phyloP scores from a whole-genome alignment of 2,113 vertebrate species.

The Pimephales promelas region DNA sequence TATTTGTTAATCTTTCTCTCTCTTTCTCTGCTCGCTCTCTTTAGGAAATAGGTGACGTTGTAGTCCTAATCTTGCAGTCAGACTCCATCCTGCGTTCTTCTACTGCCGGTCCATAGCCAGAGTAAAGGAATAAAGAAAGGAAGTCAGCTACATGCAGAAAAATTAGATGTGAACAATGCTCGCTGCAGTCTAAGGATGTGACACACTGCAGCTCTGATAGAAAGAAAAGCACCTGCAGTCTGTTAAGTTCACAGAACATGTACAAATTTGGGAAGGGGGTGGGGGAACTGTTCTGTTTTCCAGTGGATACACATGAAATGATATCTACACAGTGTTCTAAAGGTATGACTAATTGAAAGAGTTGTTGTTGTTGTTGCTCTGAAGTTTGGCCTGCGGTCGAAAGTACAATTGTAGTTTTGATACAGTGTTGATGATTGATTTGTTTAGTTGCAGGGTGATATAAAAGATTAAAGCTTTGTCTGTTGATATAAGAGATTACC shows the following conservation, averaged over 20 bases:
- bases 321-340: background rate
- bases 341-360: background rate
- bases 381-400: background rate
- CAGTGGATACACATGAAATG: background rate
- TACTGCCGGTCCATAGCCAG: conserved; percentile 3
- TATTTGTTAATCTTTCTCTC: background rate
- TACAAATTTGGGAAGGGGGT: background rate
- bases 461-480: background rate
- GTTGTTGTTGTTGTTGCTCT: background rate
- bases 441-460: background rate
- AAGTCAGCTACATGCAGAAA: conserved; percentile 40
- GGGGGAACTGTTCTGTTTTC: background rate
- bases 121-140: conserved; percentile 52
- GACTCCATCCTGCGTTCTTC: conserved; percentile 28
- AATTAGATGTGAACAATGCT: conserved; percentile 32
- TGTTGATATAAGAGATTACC: background rate
- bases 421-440: background rate
- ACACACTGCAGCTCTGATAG: conserved; percentile 38
- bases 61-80: conserved; percentile 34
- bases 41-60: conserved; percentile 26
- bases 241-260: background rate
- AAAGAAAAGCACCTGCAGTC: conserved; percentile 29
- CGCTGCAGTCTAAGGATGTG: conserved; percentile 24
- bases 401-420: background rate
- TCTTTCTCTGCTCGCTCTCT: conserved; percentile 10